Conservation (phyloP, 2,797 vertebrate genomes). For the Geotria australis region DNA sequence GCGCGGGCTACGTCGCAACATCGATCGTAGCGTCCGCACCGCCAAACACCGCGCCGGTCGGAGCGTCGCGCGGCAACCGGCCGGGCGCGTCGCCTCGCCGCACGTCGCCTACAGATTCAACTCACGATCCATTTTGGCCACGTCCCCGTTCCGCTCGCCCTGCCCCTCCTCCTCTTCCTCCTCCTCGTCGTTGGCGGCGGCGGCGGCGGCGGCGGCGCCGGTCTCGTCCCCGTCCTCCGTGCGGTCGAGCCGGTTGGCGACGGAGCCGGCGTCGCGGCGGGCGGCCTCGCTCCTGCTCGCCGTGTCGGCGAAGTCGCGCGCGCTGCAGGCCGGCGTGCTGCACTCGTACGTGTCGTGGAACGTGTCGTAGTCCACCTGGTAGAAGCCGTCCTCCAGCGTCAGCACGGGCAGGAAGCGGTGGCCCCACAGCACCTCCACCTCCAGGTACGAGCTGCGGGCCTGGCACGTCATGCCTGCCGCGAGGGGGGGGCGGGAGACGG, state of each 20-base stretch:
- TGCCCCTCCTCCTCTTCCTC: no score
- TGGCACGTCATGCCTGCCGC: conserved; percentile 4
- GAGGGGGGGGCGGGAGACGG: not conserved
- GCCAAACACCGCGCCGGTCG: no score
- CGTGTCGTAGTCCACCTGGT: conserved; percentile 1
- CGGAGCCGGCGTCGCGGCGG: not conserved
- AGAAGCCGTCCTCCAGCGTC: conserved; percentile 4
- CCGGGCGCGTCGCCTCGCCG: no score
- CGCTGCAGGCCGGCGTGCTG: conserved; percentile 7
- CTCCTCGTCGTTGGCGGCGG: no score
- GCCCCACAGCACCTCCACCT: conserved; percentile 1
- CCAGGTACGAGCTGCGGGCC: conserved; percentile 1
- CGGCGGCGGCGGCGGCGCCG: no score
- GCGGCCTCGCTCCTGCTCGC: conserved; percentile 5
- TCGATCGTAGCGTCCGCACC: no score
- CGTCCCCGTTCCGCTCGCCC: no score
- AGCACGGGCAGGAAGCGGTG: conserved; percentile 10
- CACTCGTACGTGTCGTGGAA: conserved; percentile 11
- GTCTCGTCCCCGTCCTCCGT: not conserved
- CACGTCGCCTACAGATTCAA: no score
- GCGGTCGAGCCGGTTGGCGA: not conserved
- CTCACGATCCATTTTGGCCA: no score
- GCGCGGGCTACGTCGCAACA: no score
- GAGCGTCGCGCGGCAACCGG: no score
- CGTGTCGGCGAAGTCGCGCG: conserved; percentile 7